These are phyloP conservation scores for Eristalis pertinax DNA, from an alignment of 2,888 invertebrate genomes.

Conservation along the genomic window DNA sequence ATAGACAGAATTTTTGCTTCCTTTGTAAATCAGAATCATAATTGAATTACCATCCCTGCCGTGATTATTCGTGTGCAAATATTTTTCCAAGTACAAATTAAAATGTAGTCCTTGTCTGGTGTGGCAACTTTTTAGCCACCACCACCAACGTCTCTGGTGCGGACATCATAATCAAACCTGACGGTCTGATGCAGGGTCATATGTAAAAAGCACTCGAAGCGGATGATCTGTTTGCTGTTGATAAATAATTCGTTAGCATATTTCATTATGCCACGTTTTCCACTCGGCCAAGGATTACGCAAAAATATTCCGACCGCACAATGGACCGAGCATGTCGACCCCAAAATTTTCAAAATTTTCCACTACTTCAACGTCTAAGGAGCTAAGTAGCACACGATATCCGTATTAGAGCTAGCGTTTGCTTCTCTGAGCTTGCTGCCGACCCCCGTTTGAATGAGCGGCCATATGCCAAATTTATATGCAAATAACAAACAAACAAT, in stretches of 20 bases:
- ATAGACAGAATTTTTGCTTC: neutral
- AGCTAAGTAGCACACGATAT: conserved; percentile 27
- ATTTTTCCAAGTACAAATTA: conserved; percentile 68
- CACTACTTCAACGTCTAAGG: conserved; percentile 58
- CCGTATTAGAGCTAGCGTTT: neutral
- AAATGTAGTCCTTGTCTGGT: conserved; percentile 35
- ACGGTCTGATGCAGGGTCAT: conserved; percentile 36
- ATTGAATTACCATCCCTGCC: conserved; percentile 68
- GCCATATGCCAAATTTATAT: conserved; percentile 79
- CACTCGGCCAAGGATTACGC: conserved; percentile 62
- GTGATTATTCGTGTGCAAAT: conserved; percentile 63
- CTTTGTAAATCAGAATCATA: conserved; percentile 52
- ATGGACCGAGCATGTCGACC: conserved; percentile 15
- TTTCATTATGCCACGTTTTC: conserved; percentile 60
- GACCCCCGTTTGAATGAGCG: conserved; percentile 66
- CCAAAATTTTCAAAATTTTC: conserved; percentile 40
- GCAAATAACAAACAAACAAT: conserved; percentile 80
- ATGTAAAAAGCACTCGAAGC: conserved; percentile 53
- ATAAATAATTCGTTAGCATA: conserved; percentile 71
- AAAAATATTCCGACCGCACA: conserved; percentile 59
- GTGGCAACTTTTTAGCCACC: neutral
- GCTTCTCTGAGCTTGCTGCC: conserved; percentile 14
- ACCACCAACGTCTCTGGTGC: neutral
- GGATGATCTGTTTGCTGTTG: conserved; percentile 69
- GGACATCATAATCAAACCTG: conserved; percentile 22